Conservation (phyloP, 1,140 invertebrate genomes). For the Anoplophora glabripennis region DNA sequence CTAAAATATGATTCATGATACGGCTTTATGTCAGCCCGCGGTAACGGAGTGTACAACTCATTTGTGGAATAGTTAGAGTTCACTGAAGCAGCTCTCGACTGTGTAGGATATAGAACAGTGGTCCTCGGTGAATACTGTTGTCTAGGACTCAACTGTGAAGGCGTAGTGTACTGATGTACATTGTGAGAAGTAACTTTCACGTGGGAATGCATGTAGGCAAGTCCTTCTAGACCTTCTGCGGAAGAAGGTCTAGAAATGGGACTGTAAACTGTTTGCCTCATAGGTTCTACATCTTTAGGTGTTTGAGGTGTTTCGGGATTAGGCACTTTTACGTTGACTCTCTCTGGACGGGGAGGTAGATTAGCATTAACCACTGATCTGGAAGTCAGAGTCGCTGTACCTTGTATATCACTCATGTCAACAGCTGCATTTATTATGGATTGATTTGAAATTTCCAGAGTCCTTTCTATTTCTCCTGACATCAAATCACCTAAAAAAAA, state of each 20-base stretch:
- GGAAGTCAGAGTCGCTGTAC: slow-evolving; percentile 42
- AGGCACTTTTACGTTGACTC: slow-evolving; percentile 53
- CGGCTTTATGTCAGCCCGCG: slow-evolving; percentile 68
- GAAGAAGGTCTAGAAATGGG: slow-evolving; percentile 64
- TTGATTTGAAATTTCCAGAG: slow-evolving; percentile 82
- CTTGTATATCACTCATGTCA: slow-evolving; percentile 70
- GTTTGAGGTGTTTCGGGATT: slow-evolving; percentile 24
- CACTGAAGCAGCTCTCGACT: slow-evolving; percentile 28
- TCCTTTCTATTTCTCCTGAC: slow-evolving; percentile 84
- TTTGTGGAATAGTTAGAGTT: slow-evolving; percentile 39
- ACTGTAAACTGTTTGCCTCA: slow-evolving; percentile 56
- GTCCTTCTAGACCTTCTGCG: slow-evolving; percentile 57
- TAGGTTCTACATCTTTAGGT: slow-evolving; percentile 40
- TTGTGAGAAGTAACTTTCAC: slow-evolving; percentile 28
- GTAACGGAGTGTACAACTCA: slow-evolving; percentile 60
- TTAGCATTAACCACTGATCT: slow-evolving; percentile 55
- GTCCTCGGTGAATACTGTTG: slow-evolving; percentile 42
- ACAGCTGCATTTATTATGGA: slow-evolving; percentile 81
- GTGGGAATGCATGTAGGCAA: slow-evolving; percentile 55
- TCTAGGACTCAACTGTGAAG: slow-evolving; percentile 36
- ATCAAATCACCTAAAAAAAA: slow-evolving; percentile 61
- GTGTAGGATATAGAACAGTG: slow-evolving; percentile 43
- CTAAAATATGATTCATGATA: slow-evolving; percentile 70
- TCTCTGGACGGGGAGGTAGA: slow-evolving; percentile 55
- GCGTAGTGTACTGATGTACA: slow-evolving; percentile 44